These are phyloP conservation scores for Botia kubotai DNA, from an alignment of 2,797 vertebrate species.

Conservation along the genomic window DNA sequence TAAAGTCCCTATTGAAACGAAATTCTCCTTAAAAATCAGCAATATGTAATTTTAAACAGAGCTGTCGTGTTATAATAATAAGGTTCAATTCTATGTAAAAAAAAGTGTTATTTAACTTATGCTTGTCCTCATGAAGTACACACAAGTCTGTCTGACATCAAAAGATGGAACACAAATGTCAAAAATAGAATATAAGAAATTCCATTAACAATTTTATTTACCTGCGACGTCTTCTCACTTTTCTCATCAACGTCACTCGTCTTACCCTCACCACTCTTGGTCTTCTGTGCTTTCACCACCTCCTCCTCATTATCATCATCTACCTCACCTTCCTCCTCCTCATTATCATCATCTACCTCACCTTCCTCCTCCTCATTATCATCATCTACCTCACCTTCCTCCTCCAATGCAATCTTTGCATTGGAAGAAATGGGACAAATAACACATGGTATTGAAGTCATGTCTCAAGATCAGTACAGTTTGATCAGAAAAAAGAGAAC, in stretches of 20 bases:
- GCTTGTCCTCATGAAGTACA: constrained; percentile 8
- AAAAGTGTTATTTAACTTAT: constrained; percentile 52
- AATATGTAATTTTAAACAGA: too few relatives aligned
- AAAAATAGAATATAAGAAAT: background rate
- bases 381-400: constrained; percentile 43
- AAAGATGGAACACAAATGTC: constrained; percentile 14
- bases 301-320: constrained; percentile 80
- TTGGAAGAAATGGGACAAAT: too few relatives aligned
- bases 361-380: too few relatives aligned
- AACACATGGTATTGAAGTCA: too few relatives aligned
- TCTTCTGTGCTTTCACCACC: constrained; percentile 80
- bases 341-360: constrained; percentile 58
- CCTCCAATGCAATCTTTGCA: too few relatives aligned
- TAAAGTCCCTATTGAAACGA: background rate
- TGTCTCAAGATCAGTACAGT: too few relatives aligned
- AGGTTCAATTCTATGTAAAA: background rate
- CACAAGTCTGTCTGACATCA: constrained; percentile 79
- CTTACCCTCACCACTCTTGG: constrained; percentile 70
- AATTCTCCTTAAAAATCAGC: too few relatives aligned
- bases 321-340: too few relatives aligned
- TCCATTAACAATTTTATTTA: constrained; percentile 40
- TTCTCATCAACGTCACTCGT: constrained; percentile 78
- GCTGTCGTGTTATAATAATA: too few relatives aligned
- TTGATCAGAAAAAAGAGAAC: too few relatives aligned
- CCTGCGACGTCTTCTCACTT: constrained; percentile 63